Percentiles rank a stretch among this genome's conserved stretches.
Evolutionary conservation across 1,140 invertebrate genomes (phyloP).

Genomic region (Drosophila melanica): DNA sequence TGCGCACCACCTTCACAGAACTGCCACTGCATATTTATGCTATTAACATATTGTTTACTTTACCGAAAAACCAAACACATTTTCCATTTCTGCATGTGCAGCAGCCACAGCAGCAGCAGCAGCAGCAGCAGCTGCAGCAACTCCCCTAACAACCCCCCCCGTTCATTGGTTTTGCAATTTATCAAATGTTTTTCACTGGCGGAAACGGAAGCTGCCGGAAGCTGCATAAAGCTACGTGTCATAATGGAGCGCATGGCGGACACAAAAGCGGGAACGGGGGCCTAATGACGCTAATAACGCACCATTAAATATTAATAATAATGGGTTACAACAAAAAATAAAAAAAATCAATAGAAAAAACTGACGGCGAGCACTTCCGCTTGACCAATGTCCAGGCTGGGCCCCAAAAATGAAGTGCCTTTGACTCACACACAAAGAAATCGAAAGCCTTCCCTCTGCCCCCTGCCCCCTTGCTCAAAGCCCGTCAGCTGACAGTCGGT

Average conservation of each 20-base stretch:
- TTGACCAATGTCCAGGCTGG: constrained; percentile 34
- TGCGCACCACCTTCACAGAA: background rate
- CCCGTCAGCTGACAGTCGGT: constrained; percentile 29
- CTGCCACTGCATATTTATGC: constrained; percentile 21
- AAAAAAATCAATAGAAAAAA: background rate
- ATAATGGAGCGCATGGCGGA: constrained; percentile 27
- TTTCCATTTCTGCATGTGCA: constrained; percentile 61
- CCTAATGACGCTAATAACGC: constrained; percentile 60
- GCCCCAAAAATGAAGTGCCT: constrained; percentile 40
- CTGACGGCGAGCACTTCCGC: constrained; percentile 52
- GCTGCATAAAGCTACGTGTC: constrained; percentile 56
- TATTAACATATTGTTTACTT: constrained; percentile 77
- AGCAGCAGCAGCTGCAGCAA: constrained; percentile 11
- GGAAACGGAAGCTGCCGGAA: constrained; percentile 66
- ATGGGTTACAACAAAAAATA: constrained; percentile 3
- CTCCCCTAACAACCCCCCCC: background rate
- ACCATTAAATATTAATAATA: constrained; percentile 62
- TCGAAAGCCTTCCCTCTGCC: background rate
- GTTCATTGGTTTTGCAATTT: constrained; percentile 65
- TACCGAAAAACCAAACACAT: constrained; percentile 45
- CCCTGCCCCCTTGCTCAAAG: background rate
- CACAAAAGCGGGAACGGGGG: too few species aligned
- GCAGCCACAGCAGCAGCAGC: constrained; percentile 18
- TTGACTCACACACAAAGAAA: constrained; percentile 13
- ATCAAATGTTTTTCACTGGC: constrained; percentile 59